A percentile compares a stretch with the other conserved stretches of the same genome.
These are phyloP conservation scores for Thymallus thymallus DNA, from an alignment of 2,113 vertebrate genomes.

Conservation along the genomic window DNA sequence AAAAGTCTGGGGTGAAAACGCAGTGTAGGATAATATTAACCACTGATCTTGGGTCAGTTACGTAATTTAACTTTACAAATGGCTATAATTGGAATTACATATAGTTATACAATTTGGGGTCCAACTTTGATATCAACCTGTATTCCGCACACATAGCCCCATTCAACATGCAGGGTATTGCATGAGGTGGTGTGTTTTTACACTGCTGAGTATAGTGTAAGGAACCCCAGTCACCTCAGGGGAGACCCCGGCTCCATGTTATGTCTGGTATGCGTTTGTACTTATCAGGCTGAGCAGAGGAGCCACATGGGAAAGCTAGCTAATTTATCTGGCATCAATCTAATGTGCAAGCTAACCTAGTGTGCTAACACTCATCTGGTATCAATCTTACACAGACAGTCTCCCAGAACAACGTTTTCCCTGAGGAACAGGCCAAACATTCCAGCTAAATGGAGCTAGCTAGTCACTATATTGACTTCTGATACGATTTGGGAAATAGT, in stretches of 20 bases:
- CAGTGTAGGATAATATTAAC: background rate
- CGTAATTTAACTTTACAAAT: background rate
- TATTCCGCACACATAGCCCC: background rate
- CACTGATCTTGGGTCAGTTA: background rate
- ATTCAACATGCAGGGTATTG: background rate
- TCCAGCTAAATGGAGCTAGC: background rate
- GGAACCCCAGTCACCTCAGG: background rate
- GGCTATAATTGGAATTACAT: too few relatives aligned
- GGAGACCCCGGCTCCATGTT: background rate
- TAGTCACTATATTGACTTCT: background rate
- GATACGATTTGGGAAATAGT: too few relatives aligned
- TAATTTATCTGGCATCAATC: too few relatives aligned
- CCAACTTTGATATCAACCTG: too few relatives aligned
- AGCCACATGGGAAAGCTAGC: background rate
- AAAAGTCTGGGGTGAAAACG: conserved; percentile 38
- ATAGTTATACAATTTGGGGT: too few relatives aligned
- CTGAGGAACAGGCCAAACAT: background rate
- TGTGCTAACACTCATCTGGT: conserved; percentile 5
- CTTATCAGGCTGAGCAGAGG: conserved; percentile 19
- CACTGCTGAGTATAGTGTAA: background rate
- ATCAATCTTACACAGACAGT: conserved; percentile 10
- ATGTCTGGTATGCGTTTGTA: conserved; percentile 38
- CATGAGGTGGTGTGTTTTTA: background rate
- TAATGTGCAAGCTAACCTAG: background rate
- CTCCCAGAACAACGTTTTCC: background rate